phyloP scores from a whole-genome alignment of 1,140 invertebrate species.

The Monomorium pharaonis region DNA sequence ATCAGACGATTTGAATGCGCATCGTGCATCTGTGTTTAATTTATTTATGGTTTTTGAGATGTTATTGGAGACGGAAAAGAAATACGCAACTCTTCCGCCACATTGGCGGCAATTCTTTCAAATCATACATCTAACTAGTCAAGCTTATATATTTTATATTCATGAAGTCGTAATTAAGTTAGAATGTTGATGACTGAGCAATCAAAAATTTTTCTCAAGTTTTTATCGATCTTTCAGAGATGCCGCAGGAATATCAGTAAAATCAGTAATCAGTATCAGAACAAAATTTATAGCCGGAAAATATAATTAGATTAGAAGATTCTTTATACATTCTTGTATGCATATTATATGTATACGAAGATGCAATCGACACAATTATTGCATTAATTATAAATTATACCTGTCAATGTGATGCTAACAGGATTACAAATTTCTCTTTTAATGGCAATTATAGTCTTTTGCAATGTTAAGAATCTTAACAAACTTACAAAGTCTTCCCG shows the following conservation, averaged over 20 bases:
- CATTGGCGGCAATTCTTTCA: neutral
- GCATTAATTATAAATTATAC: neutral
- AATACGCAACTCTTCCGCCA: neutral
- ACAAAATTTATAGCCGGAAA: slow-evolving; percentile 11
- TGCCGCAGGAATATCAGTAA: no score
- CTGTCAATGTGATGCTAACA: neutral
- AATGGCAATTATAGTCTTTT: neutral
- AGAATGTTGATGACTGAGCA: slow-evolving; percentile 48
- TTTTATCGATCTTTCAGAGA: neutral
- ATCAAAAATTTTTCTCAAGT: slow-evolving; percentile 16
- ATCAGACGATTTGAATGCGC: slow-evolving; percentile 22
- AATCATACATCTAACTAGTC: neutral
- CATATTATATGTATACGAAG: neutral
- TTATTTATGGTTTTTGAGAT: neutral
- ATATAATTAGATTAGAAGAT: neutral
- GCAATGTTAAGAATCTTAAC: neutral
- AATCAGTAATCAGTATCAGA: neutral
- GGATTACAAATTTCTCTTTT: neutral
- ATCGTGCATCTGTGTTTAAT: neutral
- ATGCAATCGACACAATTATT: neutral
- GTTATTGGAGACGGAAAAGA: neutral
- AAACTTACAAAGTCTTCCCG: neutral
- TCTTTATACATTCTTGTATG: neutral
- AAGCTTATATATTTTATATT: slow-evolving; percentile 19
- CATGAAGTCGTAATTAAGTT: slow-evolving; percentile 53